A percentile compares a stretch with the other conserved stretches of the same genome.
Evolutionary conservation across 23 tunicate species (phyloP).

Genomic region (Trididemnum clinides): DNA sequence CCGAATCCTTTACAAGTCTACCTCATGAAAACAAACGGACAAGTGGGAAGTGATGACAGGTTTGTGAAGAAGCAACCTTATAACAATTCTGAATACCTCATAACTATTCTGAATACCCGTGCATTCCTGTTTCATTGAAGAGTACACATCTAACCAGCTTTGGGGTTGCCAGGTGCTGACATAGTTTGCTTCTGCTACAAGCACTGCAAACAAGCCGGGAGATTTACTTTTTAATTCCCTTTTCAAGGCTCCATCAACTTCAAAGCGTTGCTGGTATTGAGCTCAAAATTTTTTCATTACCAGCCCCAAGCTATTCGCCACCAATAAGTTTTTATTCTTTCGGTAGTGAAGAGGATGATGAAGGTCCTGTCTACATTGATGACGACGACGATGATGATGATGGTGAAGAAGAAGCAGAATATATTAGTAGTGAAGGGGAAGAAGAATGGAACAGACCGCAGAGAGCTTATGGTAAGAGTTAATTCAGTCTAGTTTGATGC

Average conservation of each 20-base stretch:
- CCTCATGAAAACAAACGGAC: conserved; percentile 38
- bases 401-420: conserved; percentile 51
- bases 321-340: background rate
- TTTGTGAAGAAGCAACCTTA: conserved; percentile 4
- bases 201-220: too few relatives aligned
- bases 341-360: conserved; percentile 25
- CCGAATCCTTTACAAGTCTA: conserved; percentile 73
- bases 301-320: background rate
- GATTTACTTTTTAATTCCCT: too few relatives aligned
- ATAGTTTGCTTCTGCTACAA: too few relatives aligned
- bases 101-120: too few relatives aligned
- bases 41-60: conserved; percentile 58
- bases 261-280: background rate
- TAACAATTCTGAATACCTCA: too few relatives aligned
- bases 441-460: conserved; percentile 54
- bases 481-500: too few relatives aligned
- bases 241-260: background rate
- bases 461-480: too few relatives aligned
- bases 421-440: conserved; percentile 85
- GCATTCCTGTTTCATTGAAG: too few relatives aligned
- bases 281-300: background rate
- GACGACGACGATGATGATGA: conserved; percentile 58
- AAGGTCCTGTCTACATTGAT: conserved; percentile 50
- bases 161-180: too few relatives aligned
- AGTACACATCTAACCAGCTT: too few relatives aligned